phyloP scores from a whole-genome alignment of 2,797 vertebrate genomes.

The Cirrhinus mrigala region DNA sequence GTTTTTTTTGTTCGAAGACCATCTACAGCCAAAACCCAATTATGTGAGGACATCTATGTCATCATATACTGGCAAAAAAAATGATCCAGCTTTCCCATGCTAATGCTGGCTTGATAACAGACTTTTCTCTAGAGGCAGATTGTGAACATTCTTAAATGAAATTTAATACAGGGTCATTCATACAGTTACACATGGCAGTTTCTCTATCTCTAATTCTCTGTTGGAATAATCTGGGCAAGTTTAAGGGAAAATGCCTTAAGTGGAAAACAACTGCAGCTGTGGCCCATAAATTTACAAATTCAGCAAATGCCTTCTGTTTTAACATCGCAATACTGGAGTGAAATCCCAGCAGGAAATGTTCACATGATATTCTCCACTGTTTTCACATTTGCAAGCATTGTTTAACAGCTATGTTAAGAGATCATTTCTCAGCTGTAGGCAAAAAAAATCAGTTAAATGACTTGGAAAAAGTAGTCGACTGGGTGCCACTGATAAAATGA shows the following conservation, averaged over 20 bases:
- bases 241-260: constrained; percentile 29
- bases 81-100: background rate
- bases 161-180: background rate
- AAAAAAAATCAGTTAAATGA: background rate
- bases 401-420: background rate
- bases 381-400: background rate
- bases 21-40: background rate
- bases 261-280: constrained; percentile 46
- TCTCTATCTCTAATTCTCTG: constrained; percentile 27
- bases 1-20: background rate
- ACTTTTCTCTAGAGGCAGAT: constrained; percentile 22
- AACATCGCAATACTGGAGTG: constrained; percentile 11
- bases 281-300: constrained; percentile 18
- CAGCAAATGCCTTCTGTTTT: constrained; percentile 23
- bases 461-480: background rate
- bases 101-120: constrained; percentile 12
- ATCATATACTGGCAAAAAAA: constrained; percentile 8
- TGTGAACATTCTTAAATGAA: constrained; percentile 34
- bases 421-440: background rate
- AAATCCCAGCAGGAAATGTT: constrained; percentile 36
- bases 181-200: constrained; percentile 14
- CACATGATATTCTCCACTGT: constrained; percentile 15
- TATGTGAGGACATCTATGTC: background rate
- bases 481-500: background rate
- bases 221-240: constrained; percentile 47